Evolutionary conservation across 1,140 invertebrate species (phyloP), one percentile per base, ranked within the genome.

Genomic region (Drosophila malerkotliana): DNA sequence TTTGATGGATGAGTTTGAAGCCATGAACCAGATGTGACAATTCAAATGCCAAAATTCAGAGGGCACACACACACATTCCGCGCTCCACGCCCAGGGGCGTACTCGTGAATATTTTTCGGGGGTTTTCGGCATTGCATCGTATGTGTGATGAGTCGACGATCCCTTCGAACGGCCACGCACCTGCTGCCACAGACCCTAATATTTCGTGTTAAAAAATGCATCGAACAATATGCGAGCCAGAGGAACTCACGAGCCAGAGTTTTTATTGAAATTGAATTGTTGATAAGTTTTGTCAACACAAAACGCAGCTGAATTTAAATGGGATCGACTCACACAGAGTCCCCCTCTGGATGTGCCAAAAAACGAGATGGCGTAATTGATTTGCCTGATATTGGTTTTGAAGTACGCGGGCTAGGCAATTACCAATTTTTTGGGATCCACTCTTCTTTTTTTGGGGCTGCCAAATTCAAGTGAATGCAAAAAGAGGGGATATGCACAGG

Each of bases 181-280:
- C 66, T 69, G 66, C 66, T 67, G 45, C 30, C 47, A 14, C 37
- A 67, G 58, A 67, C 63, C 32, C 71, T 64, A 71, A 73, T 49
- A 52, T 72, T 61, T 63, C 77, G 66, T 41, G 83, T 57, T 76
- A 79, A 88, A 87, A 83, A 88, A 88, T 88, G 79, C 83, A 88
- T 52, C 53, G 79, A 69, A 77, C 72, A 79, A 82, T 69, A 71
- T 83, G 83, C 62, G 79, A 66, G 60, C 60, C 75, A 66, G 62
- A 68, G 32, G 60, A 68, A 68, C 72, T 57, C 55, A 64, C 62
- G 4, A 28, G 26, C 26, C 26, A 28, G 72, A 72, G 79, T 88
- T 85, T 84, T 88, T 88, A 88, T 88, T 88, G 83, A 88, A 88
- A 88, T 88, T 88, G 83, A 88, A 88, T 88, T 88, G 83, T 88